Conservation (phyloP, 2,888 invertebrate species). For the Heliconius ethilla region DNA sequence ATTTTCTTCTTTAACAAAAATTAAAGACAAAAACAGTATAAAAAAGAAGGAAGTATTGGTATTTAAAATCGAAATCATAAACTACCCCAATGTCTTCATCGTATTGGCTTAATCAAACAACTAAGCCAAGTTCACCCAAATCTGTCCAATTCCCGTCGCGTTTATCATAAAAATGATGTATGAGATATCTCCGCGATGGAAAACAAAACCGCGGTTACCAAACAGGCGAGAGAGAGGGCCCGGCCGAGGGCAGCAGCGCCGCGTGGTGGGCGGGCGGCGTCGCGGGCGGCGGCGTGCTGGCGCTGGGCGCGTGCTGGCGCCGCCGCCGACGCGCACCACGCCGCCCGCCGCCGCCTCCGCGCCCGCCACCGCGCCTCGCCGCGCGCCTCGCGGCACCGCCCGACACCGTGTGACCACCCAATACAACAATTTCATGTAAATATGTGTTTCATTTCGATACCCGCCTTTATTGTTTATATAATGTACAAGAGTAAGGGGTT, state of each 20-base stretch:
- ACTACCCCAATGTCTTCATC: background rate
- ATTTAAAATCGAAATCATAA: conserved; percentile 7
- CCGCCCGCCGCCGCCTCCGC: conserved; percentile 60
- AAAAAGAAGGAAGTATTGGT: conserved; percentile 5
- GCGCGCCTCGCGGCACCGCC: conserved; percentile 64
- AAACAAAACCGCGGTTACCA: conserved; percentile 32
- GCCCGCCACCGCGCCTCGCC: conserved; percentile 72
- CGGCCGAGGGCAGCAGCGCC: conserved; percentile 53
- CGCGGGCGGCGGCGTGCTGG: conserved; percentile 53
- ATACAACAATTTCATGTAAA: conserved; percentile 54
- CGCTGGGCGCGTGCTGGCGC: conserved; percentile 59
- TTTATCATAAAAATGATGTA: background rate
- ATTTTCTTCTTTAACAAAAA: background rate
- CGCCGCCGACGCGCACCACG: conserved; percentile 67
- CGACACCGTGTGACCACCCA: conserved; percentile 71
- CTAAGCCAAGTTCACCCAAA: background rate
- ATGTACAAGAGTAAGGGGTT: background rate
- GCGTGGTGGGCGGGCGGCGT: conserved; percentile 55
- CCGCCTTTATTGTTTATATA: background rate
- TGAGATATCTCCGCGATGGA: conserved; percentile 25
- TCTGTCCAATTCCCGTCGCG: background rate
- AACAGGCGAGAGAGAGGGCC: conserved; percentile 57
- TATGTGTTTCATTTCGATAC: conserved; percentile 35
- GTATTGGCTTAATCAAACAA: conserved; percentile 2
- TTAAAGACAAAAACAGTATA: background rate